Percentiles rank a stretch among this genome's conserved stretches.
Evolutionary conservation across 2,113 vertebrate genomes (phyloP).

Genomic region (Actenoides hombroni): DNA sequence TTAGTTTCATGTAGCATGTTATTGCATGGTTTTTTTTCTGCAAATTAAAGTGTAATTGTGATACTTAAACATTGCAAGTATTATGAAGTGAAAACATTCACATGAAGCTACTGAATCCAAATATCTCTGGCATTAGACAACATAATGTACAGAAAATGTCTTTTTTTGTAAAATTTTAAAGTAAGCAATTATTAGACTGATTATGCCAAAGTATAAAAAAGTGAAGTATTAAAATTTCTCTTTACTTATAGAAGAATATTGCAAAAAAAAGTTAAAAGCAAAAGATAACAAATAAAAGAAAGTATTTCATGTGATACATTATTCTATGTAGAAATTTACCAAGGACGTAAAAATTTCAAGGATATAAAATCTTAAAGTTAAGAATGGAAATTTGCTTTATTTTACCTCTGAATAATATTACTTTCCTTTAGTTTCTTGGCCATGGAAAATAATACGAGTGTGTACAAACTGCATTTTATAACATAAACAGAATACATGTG

Average conservation of each 20-base stretch:
- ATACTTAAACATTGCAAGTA: neutral
- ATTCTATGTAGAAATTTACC: neutral
- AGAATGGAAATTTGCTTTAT: neutral
- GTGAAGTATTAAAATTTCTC: neutral
- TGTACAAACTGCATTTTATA: neutral
- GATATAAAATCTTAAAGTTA: neutral
- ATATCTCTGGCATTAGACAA: neutral
- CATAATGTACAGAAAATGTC: neutral
- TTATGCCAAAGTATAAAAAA: neutral
- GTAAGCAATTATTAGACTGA: neutral
- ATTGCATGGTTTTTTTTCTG: neutral
- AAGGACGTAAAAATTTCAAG: neutral
- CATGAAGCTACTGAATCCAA: neutral
- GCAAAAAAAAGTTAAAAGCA: neutral
- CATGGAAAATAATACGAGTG: neutral
- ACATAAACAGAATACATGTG: neutral
- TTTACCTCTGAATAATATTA: neutral
- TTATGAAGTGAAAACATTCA: neutral
- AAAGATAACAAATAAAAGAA: neutral
- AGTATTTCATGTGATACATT: neutral
- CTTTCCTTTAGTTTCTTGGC: neutral
- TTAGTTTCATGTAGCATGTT: neutral
- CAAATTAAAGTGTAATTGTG: neutral
- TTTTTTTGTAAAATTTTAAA: neutral
- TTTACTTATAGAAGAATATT: neutral